A percentile compares a stretch with the other conserved stretches of the same genome.
Evolutionary conservation across 2,797 vertebrate genomes (phyloP).

Genomic region (Cuniculus paca): DNA sequence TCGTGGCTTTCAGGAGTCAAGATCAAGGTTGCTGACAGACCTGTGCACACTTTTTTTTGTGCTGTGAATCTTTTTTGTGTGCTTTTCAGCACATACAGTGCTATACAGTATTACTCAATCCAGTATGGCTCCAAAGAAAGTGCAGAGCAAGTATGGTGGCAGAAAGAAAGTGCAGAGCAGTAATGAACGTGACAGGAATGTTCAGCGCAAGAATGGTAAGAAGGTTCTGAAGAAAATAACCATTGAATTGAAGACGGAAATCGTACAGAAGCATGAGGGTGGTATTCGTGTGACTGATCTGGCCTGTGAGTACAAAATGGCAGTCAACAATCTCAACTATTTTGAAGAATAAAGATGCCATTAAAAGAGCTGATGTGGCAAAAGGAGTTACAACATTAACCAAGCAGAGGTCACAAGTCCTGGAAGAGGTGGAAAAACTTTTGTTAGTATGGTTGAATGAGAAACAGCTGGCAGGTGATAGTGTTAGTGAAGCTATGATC

Average conservation of each 20-base stretch:
- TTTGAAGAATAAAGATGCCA: background rate
- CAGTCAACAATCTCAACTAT: background rate
- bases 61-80: background rate
- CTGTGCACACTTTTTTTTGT: background rate
- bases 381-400: background rate
- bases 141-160: background rate
- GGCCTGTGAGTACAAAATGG: background rate
- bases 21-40: background rate
- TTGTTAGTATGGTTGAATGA: background rate
- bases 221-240: background rate
- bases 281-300: background rate
- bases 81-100: background rate
- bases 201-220: background rate
- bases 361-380: background rate
- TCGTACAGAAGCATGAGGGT: background rate
- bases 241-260: background rate
- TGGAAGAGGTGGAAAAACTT: background rate
- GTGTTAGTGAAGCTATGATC: background rate
- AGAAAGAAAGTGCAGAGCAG: background rate
- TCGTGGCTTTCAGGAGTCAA: background rate
- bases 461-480: background rate
- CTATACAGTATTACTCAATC: background rate
- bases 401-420: background rate
- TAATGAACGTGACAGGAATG: background rate
- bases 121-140: background rate